Base-by-base conservation (phyloP, 2,888 invertebrate species). In the Hyles lineata region DNA sequence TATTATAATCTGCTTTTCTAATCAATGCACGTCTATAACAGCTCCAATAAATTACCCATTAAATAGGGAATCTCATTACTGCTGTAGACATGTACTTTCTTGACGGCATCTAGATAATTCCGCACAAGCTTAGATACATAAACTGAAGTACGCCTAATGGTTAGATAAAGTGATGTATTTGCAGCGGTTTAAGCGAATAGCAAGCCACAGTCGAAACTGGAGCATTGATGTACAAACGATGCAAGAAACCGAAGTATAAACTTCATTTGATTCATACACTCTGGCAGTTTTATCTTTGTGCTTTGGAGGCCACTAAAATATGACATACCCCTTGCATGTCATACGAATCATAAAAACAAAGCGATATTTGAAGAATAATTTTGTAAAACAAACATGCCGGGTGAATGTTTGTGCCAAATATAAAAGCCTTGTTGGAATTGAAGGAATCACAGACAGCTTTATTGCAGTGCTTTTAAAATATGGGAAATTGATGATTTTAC, bases 401-500 rank as follows among this genome's bases (percentile, higher is more conserved):
- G 9, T 35, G 63, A 19, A 63, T 35, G n/a, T 35, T 63, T 63
- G 19, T 21, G 11, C 61, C 17, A 17, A 15, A 17, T 61, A 62
- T 19, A 62, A 29, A 62, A 9, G 21, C 43, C 23, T 25, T 17
- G 43, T 67, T 63, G 7, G 43, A 67, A 15, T 67, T 67, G 77
- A 76, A 78, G 75, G 78, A 79, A 83, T 85, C 67, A 23, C 67
- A 74, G 61, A 63, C 70, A 52, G 59, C 67, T 67, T 35, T 59
- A 70, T 71, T n/a, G 70, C 67, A 67, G 23, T 50, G 50, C 23
- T 67, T 67, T 67, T 67, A 67, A 70, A 52, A 70, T 70, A 52
- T 55, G 61, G 67, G 84, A 89, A 88, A 88, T 85, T 87, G 86
- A 85, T 87, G 89, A 92, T 91, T 90, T 88, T 80, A 84, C 83